Conservation (phyloP, 2,888 invertebrate species). For the Melieria crassipennis region DNA sequence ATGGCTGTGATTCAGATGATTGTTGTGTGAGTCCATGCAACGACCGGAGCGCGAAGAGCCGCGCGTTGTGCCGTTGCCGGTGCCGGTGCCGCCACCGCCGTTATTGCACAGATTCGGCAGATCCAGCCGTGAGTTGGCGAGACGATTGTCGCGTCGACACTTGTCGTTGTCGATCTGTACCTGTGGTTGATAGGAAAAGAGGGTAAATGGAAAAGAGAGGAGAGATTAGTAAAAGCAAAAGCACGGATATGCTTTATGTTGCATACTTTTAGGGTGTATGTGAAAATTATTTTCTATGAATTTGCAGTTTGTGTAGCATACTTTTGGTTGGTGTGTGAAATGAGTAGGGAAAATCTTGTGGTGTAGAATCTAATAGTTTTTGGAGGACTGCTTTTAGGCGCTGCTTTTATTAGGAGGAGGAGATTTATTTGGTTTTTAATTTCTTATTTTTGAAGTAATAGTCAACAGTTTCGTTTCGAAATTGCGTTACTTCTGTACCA, state of each 20-base stretch:
- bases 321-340: too few relatives aligned
- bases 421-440: too few relatives aligned
- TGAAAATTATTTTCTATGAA: too few relatives aligned
- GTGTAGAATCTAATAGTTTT: too few relatives aligned
- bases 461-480: too few relatives aligned
- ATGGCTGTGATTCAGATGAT: slow-evolving; percentile 52
- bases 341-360: too few relatives aligned
- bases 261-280: too few relatives aligned
- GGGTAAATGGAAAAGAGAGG: neutral
- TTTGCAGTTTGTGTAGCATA: too few relatives aligned
- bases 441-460: too few relatives aligned
- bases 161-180: slow-evolving; percentile 67
- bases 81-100: slow-evolving; percentile 36
- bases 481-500: too few relatives aligned
- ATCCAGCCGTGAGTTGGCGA: slow-evolving; percentile 61
- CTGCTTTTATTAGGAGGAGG: neutral
- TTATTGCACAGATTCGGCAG: slow-evolving; percentile 61
- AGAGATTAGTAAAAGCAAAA: neutral
- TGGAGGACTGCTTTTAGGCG: slow-evolving; percentile 23
- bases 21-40: slow-evolving; percentile 60
- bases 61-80: slow-evolving; percentile 39
- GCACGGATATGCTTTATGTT: too few relatives aligned
- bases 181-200: slow-evolving; percentile 44
- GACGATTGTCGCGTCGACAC: slow-evolving; percentile 61
- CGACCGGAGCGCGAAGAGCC: slow-evolving; percentile 50